phyloP scores from a whole-genome alignment of 2,113 vertebrate species.

The Corydoras sp. region DNA sequence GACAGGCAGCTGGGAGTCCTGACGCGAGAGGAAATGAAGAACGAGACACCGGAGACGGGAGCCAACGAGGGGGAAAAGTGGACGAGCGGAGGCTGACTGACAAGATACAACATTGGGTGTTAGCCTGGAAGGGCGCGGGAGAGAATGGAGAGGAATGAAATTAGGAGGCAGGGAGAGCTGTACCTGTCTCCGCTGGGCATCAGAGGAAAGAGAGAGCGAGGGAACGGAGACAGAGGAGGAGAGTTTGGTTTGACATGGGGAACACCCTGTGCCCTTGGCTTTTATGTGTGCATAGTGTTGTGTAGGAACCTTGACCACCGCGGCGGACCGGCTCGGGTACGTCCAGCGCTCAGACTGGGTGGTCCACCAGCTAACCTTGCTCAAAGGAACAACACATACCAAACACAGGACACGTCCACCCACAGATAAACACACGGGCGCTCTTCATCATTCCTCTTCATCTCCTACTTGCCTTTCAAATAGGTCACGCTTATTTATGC shows the following conservation, averaged over 20 bases:
- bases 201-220: background rate
- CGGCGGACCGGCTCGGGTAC: constrained; percentile 48
- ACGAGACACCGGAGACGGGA: constrained; percentile 22
- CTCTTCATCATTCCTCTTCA: constrained; percentile 16
- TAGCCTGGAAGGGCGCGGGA: background rate
- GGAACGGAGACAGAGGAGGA: constrained; percentile 2
- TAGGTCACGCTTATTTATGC: constrained; percentile 14
- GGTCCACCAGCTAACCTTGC: constrained; percentile 55
- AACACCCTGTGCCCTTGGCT: constrained; percentile 50
- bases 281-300: constrained; percentile 43
- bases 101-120: background rate
- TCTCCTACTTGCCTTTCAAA: constrained; percentile 24
- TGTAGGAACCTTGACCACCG: constrained; percentile 61
- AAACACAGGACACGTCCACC: constrained; percentile 28
- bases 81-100: constrained; percentile 9
- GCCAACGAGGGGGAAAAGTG: constrained; percentile 1
- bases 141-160: constrained; percentile 43
- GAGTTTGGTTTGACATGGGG: constrained; percentile 48
- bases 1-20: constrained; percentile 7
- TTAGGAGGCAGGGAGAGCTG: constrained; percentile 44
- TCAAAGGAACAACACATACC: constrained; percentile 39
- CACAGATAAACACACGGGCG: constrained; percentile 19
- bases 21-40: constrained; percentile 14
- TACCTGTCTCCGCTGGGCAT: constrained; percentile 41
- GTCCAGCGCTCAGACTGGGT: constrained; percentile 56